Evolutionary conservation across 2,888 invertebrate genomes (phyloP).

Genomic region (Craniophora ligustri): DNA sequence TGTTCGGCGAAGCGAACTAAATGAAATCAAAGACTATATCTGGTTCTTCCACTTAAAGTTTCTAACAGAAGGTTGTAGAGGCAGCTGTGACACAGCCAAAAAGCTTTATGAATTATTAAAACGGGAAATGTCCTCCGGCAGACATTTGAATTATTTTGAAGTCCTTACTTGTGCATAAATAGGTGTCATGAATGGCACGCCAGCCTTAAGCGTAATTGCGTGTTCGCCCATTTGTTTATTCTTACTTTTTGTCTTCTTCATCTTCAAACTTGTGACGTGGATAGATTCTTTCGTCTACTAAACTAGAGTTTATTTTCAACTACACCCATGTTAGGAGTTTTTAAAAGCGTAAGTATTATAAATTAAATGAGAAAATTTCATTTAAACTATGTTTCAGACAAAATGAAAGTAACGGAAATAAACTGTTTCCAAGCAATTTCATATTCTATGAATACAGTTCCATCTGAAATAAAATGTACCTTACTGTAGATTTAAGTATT

Average conservation of each 20-base stretch:
- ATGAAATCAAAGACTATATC: slow-evolving; percentile 71
- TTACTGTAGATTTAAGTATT: neutral
- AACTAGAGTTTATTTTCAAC: slow-evolving; percentile 16
- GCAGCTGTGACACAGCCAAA: slow-evolving; percentile 74
- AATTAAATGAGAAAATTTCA: no score
- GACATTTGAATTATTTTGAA: slow-evolving; percentile 83
- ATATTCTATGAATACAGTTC: neutral
- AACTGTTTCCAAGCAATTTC: slow-evolving; percentile 6
- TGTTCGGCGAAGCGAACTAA: slow-evolving; percentile 62
- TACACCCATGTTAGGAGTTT: no score
- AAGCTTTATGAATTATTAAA: slow-evolving; percentile 82
- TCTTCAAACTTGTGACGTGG: slow-evolving; percentile 20
- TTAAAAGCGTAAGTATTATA: no score
- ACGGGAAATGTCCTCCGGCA: slow-evolving; percentile 73
- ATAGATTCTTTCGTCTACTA: slow-evolving; percentile 23
- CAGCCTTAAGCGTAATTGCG: slow-evolving; percentile 37
- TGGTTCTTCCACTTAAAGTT: slow-evolving; percentile 58
- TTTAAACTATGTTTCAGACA: no score
- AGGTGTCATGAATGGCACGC: slow-evolving; percentile 66
- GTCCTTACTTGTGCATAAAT: slow-evolving; percentile 77
- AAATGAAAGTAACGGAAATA: no score
- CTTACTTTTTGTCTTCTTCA: slow-evolving; percentile 36
- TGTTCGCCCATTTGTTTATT: slow-evolving; percentile 47
- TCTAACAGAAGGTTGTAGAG: slow-evolving; percentile 56
- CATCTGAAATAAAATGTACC: neutral